Conservation (phyloP, 2,797 vertebrate species). For the Schizothorax lantsangensis region DNA sequence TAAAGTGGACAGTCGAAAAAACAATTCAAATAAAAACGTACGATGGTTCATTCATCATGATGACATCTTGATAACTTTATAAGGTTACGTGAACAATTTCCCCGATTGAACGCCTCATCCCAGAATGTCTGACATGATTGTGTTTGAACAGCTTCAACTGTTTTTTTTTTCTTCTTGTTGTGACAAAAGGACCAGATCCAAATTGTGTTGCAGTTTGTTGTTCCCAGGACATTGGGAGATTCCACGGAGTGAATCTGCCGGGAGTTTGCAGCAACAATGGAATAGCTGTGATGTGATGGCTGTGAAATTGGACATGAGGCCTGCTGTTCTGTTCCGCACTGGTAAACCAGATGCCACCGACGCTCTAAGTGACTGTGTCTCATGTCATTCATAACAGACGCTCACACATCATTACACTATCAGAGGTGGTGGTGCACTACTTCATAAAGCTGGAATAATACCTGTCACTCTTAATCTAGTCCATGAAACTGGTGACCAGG, state of each 20-base stretch:
- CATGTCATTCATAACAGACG: slow-evolving; percentile 35
- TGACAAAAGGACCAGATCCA: slow-evolving; percentile 13
- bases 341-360: slow-evolving; percentile 43
- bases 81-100: not conserved
- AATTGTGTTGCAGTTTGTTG: slow-evolving; percentile 12
- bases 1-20: slow-evolving; percentile 7
- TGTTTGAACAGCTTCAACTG: not conserved
- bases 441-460: slow-evolving; percentile 30
- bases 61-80: slow-evolving; percentile 2
- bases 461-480: slow-evolving; percentile 30
- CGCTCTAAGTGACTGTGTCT: slow-evolving; percentile 32
- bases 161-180: not conserved
- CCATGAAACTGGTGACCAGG: slow-evolving; percentile 35
- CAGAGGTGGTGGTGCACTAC: not conserved
- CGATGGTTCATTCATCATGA: slow-evolving; percentile 29
- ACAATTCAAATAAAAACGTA: not conserved
- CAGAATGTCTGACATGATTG: slow-evolving; percentile 1
- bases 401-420: slow-evolving; percentile 33
- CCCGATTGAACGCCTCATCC: not conserved
- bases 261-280: slow-evolving; percentile 27
- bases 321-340: slow-evolving; percentile 49
- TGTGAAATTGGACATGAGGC: slow-evolving; percentile 55
- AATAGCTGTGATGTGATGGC: slow-evolving; percentile 48
- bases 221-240: slow-evolving; percentile 5
- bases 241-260: not conserved